phyloP scores from a whole-genome alignment of 2,888 invertebrate genomes.

The Rhagonycha lutea region DNA sequence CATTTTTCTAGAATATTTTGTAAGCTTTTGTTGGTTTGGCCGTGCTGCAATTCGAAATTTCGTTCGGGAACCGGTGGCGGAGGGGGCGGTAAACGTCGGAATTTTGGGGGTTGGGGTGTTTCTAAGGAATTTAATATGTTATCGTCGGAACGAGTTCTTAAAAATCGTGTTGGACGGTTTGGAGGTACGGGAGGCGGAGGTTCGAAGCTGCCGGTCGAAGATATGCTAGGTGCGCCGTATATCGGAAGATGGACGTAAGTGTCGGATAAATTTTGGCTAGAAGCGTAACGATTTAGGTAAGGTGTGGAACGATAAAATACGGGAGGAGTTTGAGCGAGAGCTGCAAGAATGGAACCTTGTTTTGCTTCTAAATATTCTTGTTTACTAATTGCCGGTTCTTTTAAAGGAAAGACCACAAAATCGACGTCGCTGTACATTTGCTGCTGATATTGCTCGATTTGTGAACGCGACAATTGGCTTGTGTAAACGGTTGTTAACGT shows the following conservation, averaged over 20 bases:
- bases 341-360: conserved; percentile 73
- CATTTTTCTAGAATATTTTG: conserved; percentile 42
- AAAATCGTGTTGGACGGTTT: conserved; percentile 62
- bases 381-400: conserved; percentile 87
- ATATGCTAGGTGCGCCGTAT: conserved; percentile 70
- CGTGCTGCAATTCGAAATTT: conserved; percentile 46
- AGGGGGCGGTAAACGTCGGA: conserved; percentile 60
- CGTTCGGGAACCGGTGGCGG: conserved; percentile 55
- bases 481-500: conserved; percentile 74
- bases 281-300: conserved; percentile 77
- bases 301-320: conserved; percentile 83
- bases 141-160: conserved; percentile 79
- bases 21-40: conserved; percentile 17
- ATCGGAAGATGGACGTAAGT: conserved; percentile 74
- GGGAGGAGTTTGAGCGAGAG: conserved; percentile 68
- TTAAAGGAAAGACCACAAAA: conserved; percentile 88
- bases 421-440: conserved; percentile 90
- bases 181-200: conserved; percentile 69
- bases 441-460: conserved; percentile 85
- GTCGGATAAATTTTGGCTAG: conserved; percentile 79
- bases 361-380: conserved; percentile 91
- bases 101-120: conserved; percentile 59
- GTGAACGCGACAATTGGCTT: conserved; percentile 71
- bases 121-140: conserved; percentile 76
- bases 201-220: conserved; percentile 64